These are phyloP conservation scores for Heteronetta atricapilla DNA, from an alignment of 2,113 vertebrate species.

Conservation along the genomic window DNA sequence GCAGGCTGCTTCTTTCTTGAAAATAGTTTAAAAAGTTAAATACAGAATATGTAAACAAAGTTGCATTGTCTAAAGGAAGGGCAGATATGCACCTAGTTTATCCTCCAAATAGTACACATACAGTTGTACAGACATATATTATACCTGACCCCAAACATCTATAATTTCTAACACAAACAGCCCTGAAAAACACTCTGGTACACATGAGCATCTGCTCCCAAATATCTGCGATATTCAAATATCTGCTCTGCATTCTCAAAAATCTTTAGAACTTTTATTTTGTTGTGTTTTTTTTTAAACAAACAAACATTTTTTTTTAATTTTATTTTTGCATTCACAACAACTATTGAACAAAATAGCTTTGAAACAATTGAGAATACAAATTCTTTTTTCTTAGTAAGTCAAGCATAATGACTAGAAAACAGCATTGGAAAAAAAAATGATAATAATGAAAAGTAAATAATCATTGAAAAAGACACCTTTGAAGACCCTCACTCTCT, in stretches of 20 bases:
- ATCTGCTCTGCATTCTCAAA: background rate
- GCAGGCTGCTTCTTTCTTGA: background rate
- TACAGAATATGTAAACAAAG: background rate
- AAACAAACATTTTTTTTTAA: background rate
- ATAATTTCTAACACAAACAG: background rate
- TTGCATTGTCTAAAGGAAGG: background rate
- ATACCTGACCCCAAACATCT: slow-evolving; percentile 2
- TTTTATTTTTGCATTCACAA: background rate
- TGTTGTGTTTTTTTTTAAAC: background rate
- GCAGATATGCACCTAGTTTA: background rate
- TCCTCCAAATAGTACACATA: background rate
- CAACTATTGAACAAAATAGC: background rate
- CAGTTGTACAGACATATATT: background rate
- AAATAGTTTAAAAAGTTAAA: background rate
- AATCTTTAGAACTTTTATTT: slow-evolving; percentile 32
- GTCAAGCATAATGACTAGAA: background rate
- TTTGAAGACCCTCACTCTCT: background rate
- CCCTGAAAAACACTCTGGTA: background rate
- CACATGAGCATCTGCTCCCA: slow-evolving; percentile 49
- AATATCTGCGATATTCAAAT: slow-evolving; percentile 1
- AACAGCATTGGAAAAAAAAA: background rate
- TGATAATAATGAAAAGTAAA: too few species aligned
- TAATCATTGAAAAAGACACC: background rate
- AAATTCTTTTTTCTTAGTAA: background rate
- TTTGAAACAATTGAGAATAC: background rate